Conservation (phyloP, 1,140 invertebrate species). For the Magallana angulata region DNA sequence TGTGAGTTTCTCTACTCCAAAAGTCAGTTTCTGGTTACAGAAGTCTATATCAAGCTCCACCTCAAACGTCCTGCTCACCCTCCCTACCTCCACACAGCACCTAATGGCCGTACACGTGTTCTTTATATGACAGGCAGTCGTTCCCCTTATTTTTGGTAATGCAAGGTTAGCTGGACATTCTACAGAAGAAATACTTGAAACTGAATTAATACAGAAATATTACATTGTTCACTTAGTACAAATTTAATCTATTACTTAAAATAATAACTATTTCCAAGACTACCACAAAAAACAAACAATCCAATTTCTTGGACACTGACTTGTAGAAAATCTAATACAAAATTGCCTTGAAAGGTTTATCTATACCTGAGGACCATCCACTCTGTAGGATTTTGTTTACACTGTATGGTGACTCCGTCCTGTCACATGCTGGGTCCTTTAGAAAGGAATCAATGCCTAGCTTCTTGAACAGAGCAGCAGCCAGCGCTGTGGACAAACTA, state of each 20-base stretch:
- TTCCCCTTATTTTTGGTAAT: neutral
- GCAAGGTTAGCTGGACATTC: constrained; percentile 3
- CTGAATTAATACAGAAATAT: no score
- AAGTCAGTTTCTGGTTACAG: constrained; percentile 16
- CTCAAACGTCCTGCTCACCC: constrained; percentile 33
- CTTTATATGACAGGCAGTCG: constrained; percentile 9
- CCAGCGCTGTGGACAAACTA: neutral
- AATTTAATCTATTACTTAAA: no score
- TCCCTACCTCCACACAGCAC: constrained; percentile 17
- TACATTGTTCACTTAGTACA: no score
- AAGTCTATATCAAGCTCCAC: constrained; percentile 23
- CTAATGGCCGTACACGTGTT: constrained; percentile 20
- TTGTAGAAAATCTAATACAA: no score
- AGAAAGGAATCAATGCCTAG: neutral
- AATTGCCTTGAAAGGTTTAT: no score
- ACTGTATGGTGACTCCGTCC: neutral
- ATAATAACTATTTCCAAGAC: no score
- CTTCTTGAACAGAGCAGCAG: constrained; percentile 1
- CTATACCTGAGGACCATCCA: constrained; percentile 17
- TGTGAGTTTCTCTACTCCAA: constrained; percentile 36
- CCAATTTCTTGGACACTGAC: no score
- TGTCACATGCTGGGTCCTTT: neutral
- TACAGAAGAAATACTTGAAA: neutral
- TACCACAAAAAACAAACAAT: no score
- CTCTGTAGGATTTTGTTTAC: neutral